phyloP scores from a whole-genome alignment of 2,797 vertebrate genomes.

The Tapera naevia region DNA sequence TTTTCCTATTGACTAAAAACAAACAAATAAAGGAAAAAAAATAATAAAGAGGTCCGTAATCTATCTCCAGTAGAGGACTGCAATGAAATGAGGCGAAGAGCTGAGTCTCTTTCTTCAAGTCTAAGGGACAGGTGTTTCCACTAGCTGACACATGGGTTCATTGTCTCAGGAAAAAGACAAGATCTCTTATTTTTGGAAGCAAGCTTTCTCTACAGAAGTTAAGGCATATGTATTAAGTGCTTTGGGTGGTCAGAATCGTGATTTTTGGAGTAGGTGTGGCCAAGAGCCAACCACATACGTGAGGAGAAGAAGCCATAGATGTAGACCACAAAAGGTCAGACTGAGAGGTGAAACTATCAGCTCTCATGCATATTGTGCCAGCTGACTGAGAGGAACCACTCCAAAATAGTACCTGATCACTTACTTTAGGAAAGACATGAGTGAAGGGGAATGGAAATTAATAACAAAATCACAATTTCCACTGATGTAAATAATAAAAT shows the following conservation, averaged over 20 bases:
- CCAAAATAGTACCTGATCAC: background rate
- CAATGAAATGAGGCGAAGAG: background rate
- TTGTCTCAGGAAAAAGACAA: background rate
- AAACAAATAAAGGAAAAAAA: constrained; percentile 45
- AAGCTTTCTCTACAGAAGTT: background rate
- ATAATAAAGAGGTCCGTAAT: background rate
- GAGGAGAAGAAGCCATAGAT: background rate
- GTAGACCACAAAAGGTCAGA: background rate
- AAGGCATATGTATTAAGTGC: background rate
- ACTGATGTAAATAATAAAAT: background rate
- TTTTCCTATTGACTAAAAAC: constrained; percentile 18
- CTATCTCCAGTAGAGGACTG: background rate
- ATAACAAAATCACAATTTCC: background rate
- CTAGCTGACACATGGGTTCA: background rate
- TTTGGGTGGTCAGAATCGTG: background rate
- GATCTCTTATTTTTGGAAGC: background rate
- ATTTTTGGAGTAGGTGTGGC: background rate
- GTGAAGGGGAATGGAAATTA: background rate
- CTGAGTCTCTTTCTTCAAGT: background rate
- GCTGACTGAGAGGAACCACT: background rate
- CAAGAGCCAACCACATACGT: background rate
- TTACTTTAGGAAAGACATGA: background rate
- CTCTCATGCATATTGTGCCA: background rate
- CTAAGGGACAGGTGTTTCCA: background rate
- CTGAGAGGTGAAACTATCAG: background rate